Conservation (phyloP, 2,113 vertebrate species). For the Theropithecus gelada region DNA sequence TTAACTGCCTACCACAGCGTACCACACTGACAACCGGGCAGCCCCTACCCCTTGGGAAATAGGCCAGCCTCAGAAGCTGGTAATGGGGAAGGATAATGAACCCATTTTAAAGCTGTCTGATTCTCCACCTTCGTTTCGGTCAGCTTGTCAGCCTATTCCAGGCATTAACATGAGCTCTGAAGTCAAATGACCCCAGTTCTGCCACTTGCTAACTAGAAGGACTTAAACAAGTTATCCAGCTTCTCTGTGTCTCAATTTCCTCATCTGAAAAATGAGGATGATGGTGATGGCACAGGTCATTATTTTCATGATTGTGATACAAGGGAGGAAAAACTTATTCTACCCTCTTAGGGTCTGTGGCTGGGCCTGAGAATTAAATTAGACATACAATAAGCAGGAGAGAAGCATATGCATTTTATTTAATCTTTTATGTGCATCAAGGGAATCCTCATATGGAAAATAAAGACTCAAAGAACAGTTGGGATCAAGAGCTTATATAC, state of each 20-base stretch:
- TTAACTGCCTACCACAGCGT: rapidly evolving
- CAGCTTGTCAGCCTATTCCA: not conserved
- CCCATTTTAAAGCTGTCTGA: not conserved
- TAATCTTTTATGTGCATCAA: not conserved
- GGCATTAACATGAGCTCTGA: not conserved
- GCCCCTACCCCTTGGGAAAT: not conserved
- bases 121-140: not conserved
- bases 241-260: not conserved
- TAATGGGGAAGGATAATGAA: not conserved
- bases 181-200: not conserved
- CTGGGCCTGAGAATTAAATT: not conserved
- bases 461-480: not conserved
- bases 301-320: not conserved
- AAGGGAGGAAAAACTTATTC: not conserved
- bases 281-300: not conserved
- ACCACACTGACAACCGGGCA: too few relatives aligned
- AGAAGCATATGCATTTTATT: not conserved
- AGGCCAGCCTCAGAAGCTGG: not conserved
- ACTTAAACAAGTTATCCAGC: not conserved
- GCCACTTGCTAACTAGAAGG: not conserved
- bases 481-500: not conserved
- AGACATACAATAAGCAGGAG: not conserved
- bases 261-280: not conserved
- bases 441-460: not conserved
- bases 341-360: not conserved